Evolutionary conservation across 2,888 invertebrate genomes (phyloP).

Genomic region (Minunthozetes semirufus): DNA sequence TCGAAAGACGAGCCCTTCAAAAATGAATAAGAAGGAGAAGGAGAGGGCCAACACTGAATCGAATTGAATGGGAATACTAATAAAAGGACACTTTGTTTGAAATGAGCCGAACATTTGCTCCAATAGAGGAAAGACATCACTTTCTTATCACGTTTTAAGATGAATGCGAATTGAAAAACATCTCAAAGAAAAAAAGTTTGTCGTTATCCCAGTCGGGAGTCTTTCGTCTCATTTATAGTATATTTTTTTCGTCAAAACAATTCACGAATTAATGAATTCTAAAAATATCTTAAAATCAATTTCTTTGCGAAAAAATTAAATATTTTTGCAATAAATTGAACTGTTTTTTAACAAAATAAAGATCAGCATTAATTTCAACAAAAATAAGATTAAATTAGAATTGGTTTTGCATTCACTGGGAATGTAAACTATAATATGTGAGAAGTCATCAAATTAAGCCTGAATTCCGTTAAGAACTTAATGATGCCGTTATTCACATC

Average conservation of each 20-base stretch:
- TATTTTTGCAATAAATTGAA: no score
- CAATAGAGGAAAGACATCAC: background rate
- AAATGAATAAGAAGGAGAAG: background rate
- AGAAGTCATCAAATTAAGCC: no score
- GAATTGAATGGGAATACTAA: background rate
- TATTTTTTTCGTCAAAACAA: background rate
- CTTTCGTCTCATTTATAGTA: background rate
- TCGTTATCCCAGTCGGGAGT: background rate
- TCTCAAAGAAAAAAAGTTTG: background rate
- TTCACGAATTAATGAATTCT: background rate
- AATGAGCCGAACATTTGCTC: background rate
- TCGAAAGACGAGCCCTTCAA: slow-evolving; percentile 4
- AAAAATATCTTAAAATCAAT: background rate
- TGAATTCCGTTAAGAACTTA: no score
- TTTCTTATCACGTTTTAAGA: background rate
- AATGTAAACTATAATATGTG: no score
- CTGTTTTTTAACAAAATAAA: no score
- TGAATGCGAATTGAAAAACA: background rate
- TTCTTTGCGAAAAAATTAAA: background rate
- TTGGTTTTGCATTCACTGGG: no score
- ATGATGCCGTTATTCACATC: no score
- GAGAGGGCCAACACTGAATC: background rate
- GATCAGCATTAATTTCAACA: no score
- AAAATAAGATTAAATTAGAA: no score
- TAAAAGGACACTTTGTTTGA: slow-evolving; percentile 23